Evolutionary conservation across 2,113 vertebrate species (phyloP).

Genomic region (Psammodynastes pulverulentus): DNA sequence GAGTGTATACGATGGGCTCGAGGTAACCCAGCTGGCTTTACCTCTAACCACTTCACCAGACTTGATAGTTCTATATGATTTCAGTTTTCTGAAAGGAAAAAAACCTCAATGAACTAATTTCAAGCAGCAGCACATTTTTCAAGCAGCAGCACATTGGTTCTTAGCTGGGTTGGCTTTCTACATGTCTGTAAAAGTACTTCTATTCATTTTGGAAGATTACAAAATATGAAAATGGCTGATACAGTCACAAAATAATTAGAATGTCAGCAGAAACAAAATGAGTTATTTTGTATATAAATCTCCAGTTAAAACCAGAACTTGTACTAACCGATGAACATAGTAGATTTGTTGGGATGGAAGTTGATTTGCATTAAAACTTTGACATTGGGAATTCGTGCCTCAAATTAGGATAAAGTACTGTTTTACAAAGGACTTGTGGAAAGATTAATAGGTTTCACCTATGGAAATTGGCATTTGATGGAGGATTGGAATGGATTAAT

Average conservation of each 20-base stretch:
- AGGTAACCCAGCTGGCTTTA: not conserved
- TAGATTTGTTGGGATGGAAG: too few relatives aligned
- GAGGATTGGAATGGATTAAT: too few relatives aligned
- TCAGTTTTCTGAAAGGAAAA: not conserved
- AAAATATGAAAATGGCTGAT: not conserved
- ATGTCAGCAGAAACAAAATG: not conserved
- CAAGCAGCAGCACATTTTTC: not conserved
- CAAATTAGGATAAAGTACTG: too few relatives aligned
- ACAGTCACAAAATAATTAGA: not conserved
- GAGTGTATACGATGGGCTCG: not conserved
- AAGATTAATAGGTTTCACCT: too few relatives aligned
- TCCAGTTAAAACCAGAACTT: too few relatives aligned
- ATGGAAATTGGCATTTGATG: too few relatives aligned
- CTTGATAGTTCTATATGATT: not conserved
- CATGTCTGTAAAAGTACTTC: not conserved
- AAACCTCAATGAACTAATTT: not conserved
- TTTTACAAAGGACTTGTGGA: too few relatives aligned
- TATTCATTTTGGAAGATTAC: not conserved
- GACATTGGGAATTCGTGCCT: too few relatives aligned
- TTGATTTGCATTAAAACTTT: too few relatives aligned
- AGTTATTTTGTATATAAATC: not conserved
- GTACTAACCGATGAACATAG: too few relatives aligned
- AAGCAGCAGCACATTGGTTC: not conserved
- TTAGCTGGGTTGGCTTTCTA: not conserved
- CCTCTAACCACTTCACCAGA: not conserved